Conservation (phyloP, 2,797 vertebrate genomes). For the Nyctalus aviator region DNA sequence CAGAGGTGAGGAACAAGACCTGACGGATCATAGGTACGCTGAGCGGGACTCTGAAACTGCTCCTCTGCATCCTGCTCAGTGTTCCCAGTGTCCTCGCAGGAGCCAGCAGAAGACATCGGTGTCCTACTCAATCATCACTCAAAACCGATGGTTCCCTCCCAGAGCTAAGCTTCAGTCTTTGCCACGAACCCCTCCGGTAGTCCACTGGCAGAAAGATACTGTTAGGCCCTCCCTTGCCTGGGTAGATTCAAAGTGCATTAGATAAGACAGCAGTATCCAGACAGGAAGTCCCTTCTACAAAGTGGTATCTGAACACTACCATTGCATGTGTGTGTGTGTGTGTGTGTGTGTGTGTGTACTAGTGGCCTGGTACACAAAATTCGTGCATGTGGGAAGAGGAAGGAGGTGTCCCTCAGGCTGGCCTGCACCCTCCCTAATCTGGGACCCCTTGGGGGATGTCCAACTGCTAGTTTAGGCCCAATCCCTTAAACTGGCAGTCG, state of each 20-base stretch:
- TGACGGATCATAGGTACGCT: not conserved
- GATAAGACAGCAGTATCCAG: not conserved
- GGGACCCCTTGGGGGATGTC: no score
- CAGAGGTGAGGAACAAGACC: not conserved
- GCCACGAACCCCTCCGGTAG: not conserved
- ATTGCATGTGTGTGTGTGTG: no score
- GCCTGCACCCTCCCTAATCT: no score
- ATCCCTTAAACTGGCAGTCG: no score
- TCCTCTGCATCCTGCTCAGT: not conserved
- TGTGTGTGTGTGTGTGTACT: no score
- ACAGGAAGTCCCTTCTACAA: not conserved
- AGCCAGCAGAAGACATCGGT: not conserved
- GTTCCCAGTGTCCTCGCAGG: not conserved
- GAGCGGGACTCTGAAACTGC: not conserved
- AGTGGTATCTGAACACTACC: not conserved
- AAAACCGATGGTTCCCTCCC: not conserved
- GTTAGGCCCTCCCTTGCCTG: not conserved
- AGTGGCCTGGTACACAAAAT: no score
- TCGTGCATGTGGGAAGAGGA: no score
- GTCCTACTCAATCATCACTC: not conserved
- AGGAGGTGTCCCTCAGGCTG: no score
- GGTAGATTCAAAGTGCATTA: not conserved
- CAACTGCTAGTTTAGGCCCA: no score
- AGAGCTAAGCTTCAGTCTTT: slow-evolving; percentile 25
- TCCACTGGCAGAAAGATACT: not conserved